phyloP scores from a whole-genome alignment of 1,140 invertebrate species.

The Asobara japonica region DNA sequence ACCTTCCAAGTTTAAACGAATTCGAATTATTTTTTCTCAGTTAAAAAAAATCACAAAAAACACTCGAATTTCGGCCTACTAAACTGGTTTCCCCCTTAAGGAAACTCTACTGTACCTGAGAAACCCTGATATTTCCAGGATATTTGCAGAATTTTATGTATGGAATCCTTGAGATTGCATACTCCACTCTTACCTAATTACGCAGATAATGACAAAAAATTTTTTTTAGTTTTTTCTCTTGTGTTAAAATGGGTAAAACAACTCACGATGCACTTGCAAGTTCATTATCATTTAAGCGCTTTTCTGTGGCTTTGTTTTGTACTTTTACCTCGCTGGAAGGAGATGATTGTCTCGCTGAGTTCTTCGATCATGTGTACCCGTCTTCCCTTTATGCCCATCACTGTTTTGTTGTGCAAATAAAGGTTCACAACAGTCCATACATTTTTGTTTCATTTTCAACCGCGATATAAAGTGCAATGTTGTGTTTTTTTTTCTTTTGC shows the following conservation, averaged over 20 bases:
- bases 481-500: too few relatives aligned
- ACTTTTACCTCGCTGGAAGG: slow-evolving; percentile 94
- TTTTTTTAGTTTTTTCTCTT: neutral
- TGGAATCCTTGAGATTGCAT: neutral
- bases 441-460: slow-evolving; percentile 2
- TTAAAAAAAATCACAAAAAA: too few relatives aligned
- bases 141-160: neutral
- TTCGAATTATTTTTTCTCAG: too few relatives aligned
- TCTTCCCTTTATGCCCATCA: slow-evolving; percentile 98
- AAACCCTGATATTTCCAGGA: neutral
- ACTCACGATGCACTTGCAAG: slow-evolving; percentile 30
- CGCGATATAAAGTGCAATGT: neutral
- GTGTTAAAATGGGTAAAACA: neutral
- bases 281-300: slow-evolving; percentile 22
- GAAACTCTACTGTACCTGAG: too few relatives aligned
- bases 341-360: slow-evolving; percentile 96
- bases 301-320: slow-evolving; percentile 21
- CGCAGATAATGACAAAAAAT: too few relatives aligned
- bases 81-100: too few relatives aligned
- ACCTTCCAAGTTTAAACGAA: too few relatives aligned
- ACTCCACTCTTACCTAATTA: too few relatives aligned
- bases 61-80: too few relatives aligned
- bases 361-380: slow-evolving; percentile 98
- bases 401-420: slow-evolving; percentile 71
- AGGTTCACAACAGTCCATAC: slow-evolving; percentile 34